A percentile compares a stretch with the other conserved stretches of the same genome.
phyloP scores from a whole-genome alignment of 1,140 invertebrate genomes.

The Phenacoccus solenopsis region DNA sequence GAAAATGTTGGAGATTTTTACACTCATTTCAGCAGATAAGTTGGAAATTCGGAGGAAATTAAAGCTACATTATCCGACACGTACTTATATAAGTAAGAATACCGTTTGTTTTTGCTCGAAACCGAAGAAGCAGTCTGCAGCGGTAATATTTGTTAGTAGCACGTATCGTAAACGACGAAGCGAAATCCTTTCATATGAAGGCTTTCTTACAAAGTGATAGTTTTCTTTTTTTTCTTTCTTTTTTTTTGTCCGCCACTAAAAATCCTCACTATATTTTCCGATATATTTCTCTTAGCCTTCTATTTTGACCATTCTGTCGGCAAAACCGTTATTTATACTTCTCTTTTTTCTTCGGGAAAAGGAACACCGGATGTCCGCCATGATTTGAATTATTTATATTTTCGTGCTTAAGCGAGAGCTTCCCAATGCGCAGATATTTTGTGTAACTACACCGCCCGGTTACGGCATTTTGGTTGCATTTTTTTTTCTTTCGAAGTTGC shows the following conservation, averaged over 20 bases:
- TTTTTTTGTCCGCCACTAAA: not conserved
- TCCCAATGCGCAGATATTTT: not conserved
- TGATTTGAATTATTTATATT: slow-evolving; percentile 4
- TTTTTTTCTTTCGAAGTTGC: too few species aligned
- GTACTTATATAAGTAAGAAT: not conserved
- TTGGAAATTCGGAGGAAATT: not conserved
- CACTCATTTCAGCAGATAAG: not conserved
- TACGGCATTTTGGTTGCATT: too few species aligned
- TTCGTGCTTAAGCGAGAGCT: not conserved
- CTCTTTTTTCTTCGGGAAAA: not conserved
- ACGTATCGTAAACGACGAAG: not conserved
- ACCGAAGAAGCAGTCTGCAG: not conserved
- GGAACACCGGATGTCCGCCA: not conserved
- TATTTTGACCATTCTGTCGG: not conserved
- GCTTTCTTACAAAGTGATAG: not conserved
- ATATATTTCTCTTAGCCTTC: not conserved
- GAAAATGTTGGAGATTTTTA: too few species aligned
- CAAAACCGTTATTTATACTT: not conserved
- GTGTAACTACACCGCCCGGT: not conserved
- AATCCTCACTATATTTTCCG: slow-evolving; percentile 1
- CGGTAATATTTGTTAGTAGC: not conserved
- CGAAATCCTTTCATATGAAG: not conserved
- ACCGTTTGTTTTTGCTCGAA: not conserved
- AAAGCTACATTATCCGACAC: not conserved
- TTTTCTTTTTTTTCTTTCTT: too few species aligned